Base-by-base conservation (phyloP, 2,888 invertebrate genomes). In the Amphipyra berbera region DNA sequence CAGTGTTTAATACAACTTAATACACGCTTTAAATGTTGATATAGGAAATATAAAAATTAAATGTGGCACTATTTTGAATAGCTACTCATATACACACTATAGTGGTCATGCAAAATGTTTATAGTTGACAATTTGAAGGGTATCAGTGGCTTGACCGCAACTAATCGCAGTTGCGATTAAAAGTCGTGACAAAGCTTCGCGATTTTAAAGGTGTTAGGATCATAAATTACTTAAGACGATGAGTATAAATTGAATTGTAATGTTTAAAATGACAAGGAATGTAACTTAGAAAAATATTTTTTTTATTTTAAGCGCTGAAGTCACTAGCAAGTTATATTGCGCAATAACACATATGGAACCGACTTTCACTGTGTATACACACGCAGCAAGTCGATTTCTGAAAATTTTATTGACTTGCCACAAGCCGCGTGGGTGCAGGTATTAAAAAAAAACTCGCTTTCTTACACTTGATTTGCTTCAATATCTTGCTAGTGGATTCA, bases 11-110 rank as follows among this genome's bases (percentile, higher is more conserved):
- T 38, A 42, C 37, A 54, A 49, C 30, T 64, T 30, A 8, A 52
- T n/a, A 42, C 45, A 38, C 42, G 42, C 46, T 56, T 47, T 64
- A 64, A 64, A 56, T 72, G 14, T 52, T 57, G 33, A 44, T n/a
- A 37, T 27, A 15, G 14, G 13, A 13, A 13, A 30, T 30, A 7
- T 44, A 40, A 9, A 2, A 37, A 52, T 56, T 21, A 9, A 47
- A 37, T 57, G 21, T 41, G 9, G n/a, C 50, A 41, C 13, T 27
- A 42, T 41, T 45, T 35, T 44, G 14, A 38, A 27, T 35, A 10
- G 38, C 14, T 21, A 38, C 42, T 14, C 0, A 33, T 47, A 45
- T 6, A 57, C n/a, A 48, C 7, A 27, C 9, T 14, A 6, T 6
- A 2, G n/a, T 33, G 2, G 13, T 38, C 14, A 10, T 30, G 6